These are phyloP conservation scores for Chlorodrepanis virens DNA, from an alignment of 2,113 vertebrate genomes.

Conservation along the genomic window DNA sequence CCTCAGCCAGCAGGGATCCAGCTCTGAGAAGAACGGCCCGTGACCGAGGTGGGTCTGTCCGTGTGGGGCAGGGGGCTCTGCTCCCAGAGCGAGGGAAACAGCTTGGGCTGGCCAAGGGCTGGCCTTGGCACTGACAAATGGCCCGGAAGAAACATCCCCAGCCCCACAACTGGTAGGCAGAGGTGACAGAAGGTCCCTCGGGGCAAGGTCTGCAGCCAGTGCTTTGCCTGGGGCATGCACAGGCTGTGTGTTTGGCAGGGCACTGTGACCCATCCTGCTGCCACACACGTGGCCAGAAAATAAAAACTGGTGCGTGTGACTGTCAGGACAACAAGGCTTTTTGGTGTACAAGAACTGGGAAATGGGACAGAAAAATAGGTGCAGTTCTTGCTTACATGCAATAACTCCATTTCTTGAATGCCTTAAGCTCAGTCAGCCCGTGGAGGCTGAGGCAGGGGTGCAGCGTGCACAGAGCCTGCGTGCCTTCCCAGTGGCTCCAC, in stretches of 20 bases:
- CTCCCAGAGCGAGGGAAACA: not conserved
- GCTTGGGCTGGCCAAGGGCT: not conserved
- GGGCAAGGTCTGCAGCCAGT: not conserved
- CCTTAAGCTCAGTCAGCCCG: not conserved
- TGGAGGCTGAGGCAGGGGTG: not conserved
- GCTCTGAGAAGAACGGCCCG: not conserved
- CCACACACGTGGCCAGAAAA: not conserved
- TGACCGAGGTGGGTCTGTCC: not conserved
- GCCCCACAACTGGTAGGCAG: rapidly evolving
- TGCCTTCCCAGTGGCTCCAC: not conserved
- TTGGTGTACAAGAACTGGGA: not conserved
- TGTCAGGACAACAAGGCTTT: not conserved
- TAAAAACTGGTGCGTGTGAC: not conserved
- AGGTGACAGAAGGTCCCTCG: not conserved
- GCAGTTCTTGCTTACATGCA: not conserved
- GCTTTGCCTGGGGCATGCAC: not conserved
- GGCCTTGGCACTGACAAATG: not conserved
- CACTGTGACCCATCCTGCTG: not conserved
- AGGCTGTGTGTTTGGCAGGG: not conserved
- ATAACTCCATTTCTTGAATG: not conserved
- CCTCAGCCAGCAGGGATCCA: rapidly evolving
- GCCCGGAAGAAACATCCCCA: not conserved
- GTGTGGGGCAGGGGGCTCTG: not conserved
- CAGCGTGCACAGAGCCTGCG: not conserved
- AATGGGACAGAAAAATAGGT: not conserved